Evolutionary conservation across 2,113 vertebrate genomes (phyloP), one percentile per base, ranked within the genome.

Genomic region (Orientallactaga bullata): DNA sequence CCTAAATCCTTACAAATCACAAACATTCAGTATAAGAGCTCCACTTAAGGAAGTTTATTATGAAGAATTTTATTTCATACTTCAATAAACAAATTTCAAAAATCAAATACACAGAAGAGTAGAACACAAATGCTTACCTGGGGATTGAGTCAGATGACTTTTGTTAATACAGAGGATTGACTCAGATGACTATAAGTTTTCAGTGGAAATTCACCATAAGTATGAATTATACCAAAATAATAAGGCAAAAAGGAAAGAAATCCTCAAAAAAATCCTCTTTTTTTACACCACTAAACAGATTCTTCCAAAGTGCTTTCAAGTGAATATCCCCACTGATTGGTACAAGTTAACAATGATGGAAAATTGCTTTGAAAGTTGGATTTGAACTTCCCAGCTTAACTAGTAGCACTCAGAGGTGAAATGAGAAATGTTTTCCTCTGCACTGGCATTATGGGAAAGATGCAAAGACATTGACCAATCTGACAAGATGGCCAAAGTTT

Each of bases 231-330:
- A 71, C 23, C 23, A 90, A 85, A 93, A 74, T 77, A 74, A 93
- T n/a, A 93, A 78, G 17, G 39, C 5, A 93, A 86, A 88, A 68
- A 0, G 26, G 42, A 30, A 93, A 93, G 16, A 78, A 73, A 39
- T 0, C 30, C 18, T 93, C 71, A 91, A 20, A 61, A 93, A 94
- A 96, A 79, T 68, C 32, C 2, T 68, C 79, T 72, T n/a, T 87
- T 39, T 89, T 95, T 85, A 66, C 90, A 93, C 93, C 63, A 94
- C 87, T 95, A 85, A 94, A 93, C 26, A 6, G 2, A 0, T 95
- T 37, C 69, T 94, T 94, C 58, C 76, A 93, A 91, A 91, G 3
- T 92, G 26, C 69, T 92, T 94, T 96, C 35, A 92, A 93, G 51
- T 88, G 47, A 86, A 84, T 93, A 93, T 18, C 1, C 26, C 35